Conservation (phyloP, 92 coral and sea anemone species). For the Zoanthus solanderi region DNA sequence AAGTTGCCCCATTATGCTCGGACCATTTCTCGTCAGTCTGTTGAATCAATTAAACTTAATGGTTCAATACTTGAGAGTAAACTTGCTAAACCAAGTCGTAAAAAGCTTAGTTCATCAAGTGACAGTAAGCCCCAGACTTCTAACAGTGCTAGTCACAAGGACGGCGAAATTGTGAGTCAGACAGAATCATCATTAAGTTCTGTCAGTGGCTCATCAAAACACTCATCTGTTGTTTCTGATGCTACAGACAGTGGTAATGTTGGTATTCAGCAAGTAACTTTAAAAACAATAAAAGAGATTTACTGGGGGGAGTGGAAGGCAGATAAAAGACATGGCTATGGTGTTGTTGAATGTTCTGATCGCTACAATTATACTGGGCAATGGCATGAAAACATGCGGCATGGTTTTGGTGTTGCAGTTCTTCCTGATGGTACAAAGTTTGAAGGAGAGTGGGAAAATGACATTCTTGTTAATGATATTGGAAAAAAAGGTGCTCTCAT, state of each 20-base stretch:
- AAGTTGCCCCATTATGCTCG: conserved; percentile 72
- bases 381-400: conserved; percentile 89
- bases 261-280: conserved; percentile 30
- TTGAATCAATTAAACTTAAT: conserved; percentile 78
- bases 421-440: conserved; percentile 76
- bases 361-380: conserved; percentile 80
- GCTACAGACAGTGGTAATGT: not conserved
- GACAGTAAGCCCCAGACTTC: conserved; percentile 60
- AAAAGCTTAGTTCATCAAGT: conserved; percentile 45
- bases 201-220: conserved; percentile 74
- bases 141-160: conserved; percentile 44
- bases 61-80: conserved; percentile 70
- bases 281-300: conserved; percentile 71
- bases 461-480: conserved; percentile 61
- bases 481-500: conserved; percentile 80
- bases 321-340: conserved; percentile 90
- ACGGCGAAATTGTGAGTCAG: conserved; percentile 68
- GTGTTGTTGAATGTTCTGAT: conserved; percentile 77
- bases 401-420: conserved; percentile 82
- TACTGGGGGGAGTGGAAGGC: conserved; percentile 91
- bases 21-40: conserved; percentile 85
- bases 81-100: conserved; percentile 26
- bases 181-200: conserved; percentile 72
- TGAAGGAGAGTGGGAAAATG: conserved; percentile 91
- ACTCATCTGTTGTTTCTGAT: conserved; percentile 56